These are phyloP conservation scores for Macrochelys suwanniensis DNA, from an alignment of 2,797 vertebrate genomes.

Conservation along the genomic window DNA sequence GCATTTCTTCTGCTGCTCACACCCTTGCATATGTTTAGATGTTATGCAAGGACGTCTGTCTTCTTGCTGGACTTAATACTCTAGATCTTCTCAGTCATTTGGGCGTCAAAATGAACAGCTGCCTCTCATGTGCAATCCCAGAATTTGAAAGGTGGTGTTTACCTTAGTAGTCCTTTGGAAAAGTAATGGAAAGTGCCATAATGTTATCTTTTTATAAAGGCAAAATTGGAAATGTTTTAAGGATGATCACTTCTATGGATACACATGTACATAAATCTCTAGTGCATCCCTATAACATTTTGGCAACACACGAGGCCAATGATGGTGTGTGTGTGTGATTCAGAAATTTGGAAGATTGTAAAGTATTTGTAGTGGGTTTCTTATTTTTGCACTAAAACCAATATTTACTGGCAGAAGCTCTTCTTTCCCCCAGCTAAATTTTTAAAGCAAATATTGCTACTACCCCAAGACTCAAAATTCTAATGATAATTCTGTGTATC, in stretches of 20 bases:
- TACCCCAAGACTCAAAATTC: background rate
- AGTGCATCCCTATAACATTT: background rate
- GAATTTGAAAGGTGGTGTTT: background rate
- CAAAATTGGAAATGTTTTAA: background rate
- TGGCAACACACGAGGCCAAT: background rate
- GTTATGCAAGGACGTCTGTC: background rate
- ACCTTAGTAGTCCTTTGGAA: background rate
- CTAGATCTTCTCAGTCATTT: background rate
- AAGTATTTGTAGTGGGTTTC: background rate
- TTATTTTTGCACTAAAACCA: background rate
- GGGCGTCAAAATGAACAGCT: background rate
- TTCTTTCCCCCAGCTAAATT: background rate
- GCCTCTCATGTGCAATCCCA: background rate
- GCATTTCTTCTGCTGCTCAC: no score
- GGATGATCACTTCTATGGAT: background rate
- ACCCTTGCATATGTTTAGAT: background rate
- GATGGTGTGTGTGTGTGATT: background rate
- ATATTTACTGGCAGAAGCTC: background rate
- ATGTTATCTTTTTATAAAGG: background rate
- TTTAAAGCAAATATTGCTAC: background rate
- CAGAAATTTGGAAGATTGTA: background rate
- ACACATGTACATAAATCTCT: background rate
- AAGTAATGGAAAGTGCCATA: background rate
- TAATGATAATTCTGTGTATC: conserved; percentile 30
- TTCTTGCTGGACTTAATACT: background rate